Base-by-base conservation (phyloP, 2,113 vertebrate species). In the Equus quagga region DNA sequence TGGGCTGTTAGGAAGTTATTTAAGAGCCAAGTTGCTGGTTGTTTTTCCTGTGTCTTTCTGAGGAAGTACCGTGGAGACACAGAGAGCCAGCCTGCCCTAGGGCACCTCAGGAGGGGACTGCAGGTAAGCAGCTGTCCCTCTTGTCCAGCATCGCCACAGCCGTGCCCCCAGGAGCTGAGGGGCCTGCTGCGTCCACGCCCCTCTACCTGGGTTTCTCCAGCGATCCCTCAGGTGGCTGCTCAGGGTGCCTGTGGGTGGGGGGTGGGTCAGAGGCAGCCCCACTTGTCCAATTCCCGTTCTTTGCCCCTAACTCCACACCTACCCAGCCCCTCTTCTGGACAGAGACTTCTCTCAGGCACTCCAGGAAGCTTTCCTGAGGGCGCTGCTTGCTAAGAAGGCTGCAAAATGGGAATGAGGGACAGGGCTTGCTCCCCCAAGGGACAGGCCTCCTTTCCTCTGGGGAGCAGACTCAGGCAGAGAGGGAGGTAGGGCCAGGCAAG, bases 11-110 rank as follows among this genome's bases (percentile, higher is more conserved):
- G 85, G 97, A 98, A 97, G 88, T 96, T 98, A 98, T 94, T 99
- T 99, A 99, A 98, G 97, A 96, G n/a, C 97, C 56, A 95, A 54
- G 82, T 97, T 98, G 98, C 94, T 79, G 41, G 88, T 93, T 51
- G 0, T 70, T 75, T 94, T 58, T 78, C 70, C 97, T 96, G 83
- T 8, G 69, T 96, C 76, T 46, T 91, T 96, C 97, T 95, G 98
- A 98, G 98, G 98, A 98, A 98, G 97, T 98, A 87, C 92, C 41
- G 84, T 96, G 75, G 72, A 98, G 97, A 88, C 89, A 51, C 92
- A 65, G 84, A 89, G 81, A 97, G 78, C 9, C 4, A 79, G 81
- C 70, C 89, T 33, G 36, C 5, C 14, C 67, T 8, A 54, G 83
- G 60, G 62, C 64, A 31, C 76, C 41, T 41, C 51, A 0, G 67